Evolutionary conservation across 1,140 invertebrate species (phyloP).

Genomic region (Propsilocerus akamusi): DNA sequence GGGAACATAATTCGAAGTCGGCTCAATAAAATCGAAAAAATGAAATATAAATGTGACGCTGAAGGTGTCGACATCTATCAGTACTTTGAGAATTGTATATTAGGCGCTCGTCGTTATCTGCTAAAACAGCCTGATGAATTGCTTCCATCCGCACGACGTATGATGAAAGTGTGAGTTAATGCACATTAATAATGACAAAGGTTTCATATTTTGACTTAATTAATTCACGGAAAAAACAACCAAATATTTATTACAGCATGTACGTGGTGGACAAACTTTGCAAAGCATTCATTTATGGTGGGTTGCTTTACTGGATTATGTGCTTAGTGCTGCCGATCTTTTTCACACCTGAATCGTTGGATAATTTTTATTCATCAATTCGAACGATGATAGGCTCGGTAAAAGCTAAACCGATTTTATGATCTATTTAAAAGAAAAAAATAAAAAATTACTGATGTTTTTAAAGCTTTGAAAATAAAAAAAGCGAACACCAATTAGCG

Average conservation of each 20-base stretch:
- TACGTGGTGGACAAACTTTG: slow-evolving; percentile 15
- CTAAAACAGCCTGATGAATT: slow-evolving; percentile 69
- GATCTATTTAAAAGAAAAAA: neutral
- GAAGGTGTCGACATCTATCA: slow-evolving; percentile 45
- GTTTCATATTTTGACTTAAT: neutral
- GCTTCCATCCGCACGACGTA: slow-evolving; percentile 55
- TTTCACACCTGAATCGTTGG: slow-evolving; percentile 11
- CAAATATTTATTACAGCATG: slow-evolving; percentile 15
- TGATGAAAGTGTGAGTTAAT: slow-evolving; percentile 50
- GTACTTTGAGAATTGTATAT: slow-evolving; percentile 55
- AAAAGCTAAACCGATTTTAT: neutral
- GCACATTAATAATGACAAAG: neutral
- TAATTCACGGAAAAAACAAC: neutral
- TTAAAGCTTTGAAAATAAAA: neutral
- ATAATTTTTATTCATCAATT: neutral
- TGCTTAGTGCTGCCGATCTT: slow-evolving; percentile 6
- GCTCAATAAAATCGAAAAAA: slow-evolving; percentile 41
- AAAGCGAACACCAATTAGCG: neutral
- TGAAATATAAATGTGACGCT: slow-evolving; percentile 48
- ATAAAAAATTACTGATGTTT: neutral
- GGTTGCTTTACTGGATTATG: slow-evolving; percentile 5
- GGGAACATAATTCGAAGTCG: slow-evolving; percentile 27
- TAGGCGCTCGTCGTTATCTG: slow-evolving; percentile 52
- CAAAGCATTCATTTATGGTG: slow-evolving; percentile 11
- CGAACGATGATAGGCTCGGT: neutral